phyloP scores from a whole-genome alignment of 1,140 invertebrate genomes.

The Drosophila littoralis region DNA sequence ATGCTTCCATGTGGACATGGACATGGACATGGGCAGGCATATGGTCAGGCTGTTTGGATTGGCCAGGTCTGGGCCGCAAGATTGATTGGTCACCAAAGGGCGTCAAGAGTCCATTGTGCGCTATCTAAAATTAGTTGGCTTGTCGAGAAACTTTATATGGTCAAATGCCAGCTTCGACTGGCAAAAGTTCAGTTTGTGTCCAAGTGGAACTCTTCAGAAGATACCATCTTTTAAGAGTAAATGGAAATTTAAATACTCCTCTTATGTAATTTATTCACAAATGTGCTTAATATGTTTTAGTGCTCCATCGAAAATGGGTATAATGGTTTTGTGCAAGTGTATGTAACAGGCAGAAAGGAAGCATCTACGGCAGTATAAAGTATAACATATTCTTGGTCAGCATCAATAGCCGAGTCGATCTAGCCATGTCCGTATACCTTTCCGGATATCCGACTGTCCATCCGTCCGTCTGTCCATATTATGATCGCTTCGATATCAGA shows the following conservation, averaged over 20 bases:
- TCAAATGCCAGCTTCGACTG: constrained; percentile 11
- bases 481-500: too few relatives aligned
- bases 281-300: too few relatives aligned
- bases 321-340: too few relatives aligned
- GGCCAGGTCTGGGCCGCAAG: constrained; percentile 25
- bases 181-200: constrained; percentile 19
- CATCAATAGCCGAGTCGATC: too few relatives aligned
- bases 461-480: too few relatives aligned
- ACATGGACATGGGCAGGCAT: constrained; percentile 10
- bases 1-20: constrained; percentile 19
- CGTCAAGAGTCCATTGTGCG: constrained; percentile 23
- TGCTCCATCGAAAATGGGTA: too few relatives aligned
- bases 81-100: constrained; percentile 56
- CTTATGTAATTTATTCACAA: too few relatives aligned
- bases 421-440: too few relatives aligned
- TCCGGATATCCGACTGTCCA: too few relatives aligned
- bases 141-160: constrained; percentile 47
- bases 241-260: background rate
- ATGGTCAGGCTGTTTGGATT: constrained; percentile 39
- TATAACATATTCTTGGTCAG: too few relatives aligned
- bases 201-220: background rate
- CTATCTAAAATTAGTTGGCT: constrained; percentile 53
- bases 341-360: too few relatives aligned
- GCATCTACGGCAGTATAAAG: too few relatives aligned
- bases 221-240: background rate